Base-by-base conservation (phyloP, 2,113 vertebrate species). In the Hassar affinis region DNA sequence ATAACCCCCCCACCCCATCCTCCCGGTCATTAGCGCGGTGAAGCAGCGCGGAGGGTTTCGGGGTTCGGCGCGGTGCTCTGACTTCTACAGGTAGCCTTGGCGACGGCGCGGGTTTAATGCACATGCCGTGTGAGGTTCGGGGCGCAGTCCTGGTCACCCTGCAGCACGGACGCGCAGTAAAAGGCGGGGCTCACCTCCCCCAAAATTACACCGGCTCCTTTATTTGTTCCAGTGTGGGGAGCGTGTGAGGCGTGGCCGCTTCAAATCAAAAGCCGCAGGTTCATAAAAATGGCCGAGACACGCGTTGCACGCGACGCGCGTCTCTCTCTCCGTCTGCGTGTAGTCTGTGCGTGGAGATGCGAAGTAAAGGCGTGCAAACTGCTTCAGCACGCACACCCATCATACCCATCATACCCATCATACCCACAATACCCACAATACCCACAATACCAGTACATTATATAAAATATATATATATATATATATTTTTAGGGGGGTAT, bases 141-240 rank as follows among this genome's bases (percentile, higher is more conserved):
- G 79, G 69, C 27, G 79, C 66, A 69, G 47, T 54, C 64, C 27
- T 81, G 64, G 64, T 86, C 80, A 87, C 86, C 88, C 83, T 89
- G 91, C 92, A 93, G 91, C 90, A 91, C 91, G 66, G 27, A 86
- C 88, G 82, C 87, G 87, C 89, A 42, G 38, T 42, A 42, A 42
- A 42, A 42, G 38, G 38, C 38, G 38, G 38, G 38, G 38, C 38
- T 6, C 38, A 18, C 57, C 57, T 4, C 57, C 20, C 20, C 54
- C 20, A 42, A 85, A 56, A 88, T 89, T 84, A 89, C 82, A 78
- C 64, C 88, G 81, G 85, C 81, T 85, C 76, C 89, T 92, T 89
- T 91, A 88, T 85, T 90, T 85, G 81, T 56, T 66, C 35, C 79
- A 76, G 57, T 62, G 35, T 74, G 35, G 69, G 68, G 38, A 56